Evolutionary conservation across 2,888 invertebrate genomes (phyloP).

Genomic region (Automeris io): DNA sequence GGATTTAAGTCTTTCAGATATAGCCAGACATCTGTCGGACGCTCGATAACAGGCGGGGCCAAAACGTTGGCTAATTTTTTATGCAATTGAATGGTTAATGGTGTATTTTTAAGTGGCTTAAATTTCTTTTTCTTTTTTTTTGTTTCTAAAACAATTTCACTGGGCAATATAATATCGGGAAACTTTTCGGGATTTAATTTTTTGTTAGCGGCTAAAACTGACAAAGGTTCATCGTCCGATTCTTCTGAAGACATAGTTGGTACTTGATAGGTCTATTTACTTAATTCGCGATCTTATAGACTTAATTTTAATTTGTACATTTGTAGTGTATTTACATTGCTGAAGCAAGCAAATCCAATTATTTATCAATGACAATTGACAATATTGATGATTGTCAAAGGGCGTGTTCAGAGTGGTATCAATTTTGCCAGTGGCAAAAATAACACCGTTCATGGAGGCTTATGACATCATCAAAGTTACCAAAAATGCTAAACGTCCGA

Average conservation of each 20-base stretch:
- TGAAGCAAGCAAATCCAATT: too few species aligned
- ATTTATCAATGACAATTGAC: not conserved
- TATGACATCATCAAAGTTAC: too few species aligned
- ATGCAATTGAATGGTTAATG: slow-evolving; percentile 30
- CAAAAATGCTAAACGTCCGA: too few species aligned
- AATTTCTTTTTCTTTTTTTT: slow-evolving; percentile 32
- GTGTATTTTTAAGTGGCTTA: slow-evolving; percentile 18
- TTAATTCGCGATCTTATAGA: not conserved
- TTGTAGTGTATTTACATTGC: too few species aligned
- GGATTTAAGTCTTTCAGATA: slow-evolving; percentile 67
- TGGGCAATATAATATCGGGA: slow-evolving; percentile 9
- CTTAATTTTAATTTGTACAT: too few species aligned
- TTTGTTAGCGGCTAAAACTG: slow-evolving; percentile 53
- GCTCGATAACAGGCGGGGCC: slow-evolving; percentile 38
- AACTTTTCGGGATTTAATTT: slow-evolving; percentile 32
- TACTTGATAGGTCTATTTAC: not conserved
- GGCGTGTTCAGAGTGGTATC: not conserved
- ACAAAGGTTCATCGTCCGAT: slow-evolving; percentile 67
- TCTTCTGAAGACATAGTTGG: slow-evolving; percentile 40
- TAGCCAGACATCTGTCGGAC: slow-evolving; percentile 66
- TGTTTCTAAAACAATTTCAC: slow-evolving; percentile 14
- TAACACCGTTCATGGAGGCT: too few species aligned
- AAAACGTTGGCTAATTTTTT: slow-evolving; percentile 14
- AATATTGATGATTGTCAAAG: not conserved
- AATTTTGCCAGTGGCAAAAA: too few species aligned